phyloP scores from a whole-genome alignment of 2,888 invertebrate genomes.

The Pyrochroa serraticornis region DNA sequence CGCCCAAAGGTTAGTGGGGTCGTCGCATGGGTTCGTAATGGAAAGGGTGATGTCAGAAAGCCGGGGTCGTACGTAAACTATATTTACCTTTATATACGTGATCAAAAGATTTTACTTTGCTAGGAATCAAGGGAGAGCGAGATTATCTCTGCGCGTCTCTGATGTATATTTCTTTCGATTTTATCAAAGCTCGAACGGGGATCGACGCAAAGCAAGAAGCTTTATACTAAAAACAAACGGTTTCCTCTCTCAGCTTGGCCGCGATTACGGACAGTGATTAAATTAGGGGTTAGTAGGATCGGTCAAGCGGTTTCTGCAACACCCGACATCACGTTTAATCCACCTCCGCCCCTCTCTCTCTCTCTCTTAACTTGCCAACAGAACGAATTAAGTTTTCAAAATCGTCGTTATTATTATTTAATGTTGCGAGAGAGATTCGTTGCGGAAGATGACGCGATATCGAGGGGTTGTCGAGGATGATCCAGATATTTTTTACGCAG shows the following conservation, averaged over 20 bases:
- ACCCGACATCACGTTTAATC: constrained; percentile 14
- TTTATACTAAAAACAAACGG: constrained; percentile 31
- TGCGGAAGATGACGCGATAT: background rate
- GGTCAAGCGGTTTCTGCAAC: constrained; percentile 23
- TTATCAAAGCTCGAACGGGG: constrained; percentile 28
- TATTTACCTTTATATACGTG: constrained; percentile 25
- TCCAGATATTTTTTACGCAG: too few relatives aligned
- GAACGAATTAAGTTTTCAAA: constrained; percentile 16
- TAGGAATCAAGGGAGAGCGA: constrained; percentile 19
- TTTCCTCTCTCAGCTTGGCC: constrained; percentile 23
- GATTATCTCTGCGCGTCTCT: constrained; percentile 28
- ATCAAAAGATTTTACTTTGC: constrained; percentile 27
- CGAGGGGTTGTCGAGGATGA: background rate
- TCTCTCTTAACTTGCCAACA: background rate
- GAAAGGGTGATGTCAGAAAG: too few relatives aligned
- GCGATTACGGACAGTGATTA: constrained; percentile 27
- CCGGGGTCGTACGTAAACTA: constrained; percentile 11
- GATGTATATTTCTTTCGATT: constrained; percentile 32
- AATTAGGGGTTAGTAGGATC: constrained; percentile 28
- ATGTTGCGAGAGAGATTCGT: constrained; percentile 1
- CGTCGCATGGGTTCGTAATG: too few relatives aligned
- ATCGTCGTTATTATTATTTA: constrained; percentile 17
- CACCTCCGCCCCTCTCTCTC: too few relatives aligned
- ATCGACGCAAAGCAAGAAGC: constrained; percentile 21
- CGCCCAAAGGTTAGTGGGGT: too few relatives aligned